Base-by-base conservation (phyloP, 2,113 vertebrate species). In the Neoarius graeffei region DNA sequence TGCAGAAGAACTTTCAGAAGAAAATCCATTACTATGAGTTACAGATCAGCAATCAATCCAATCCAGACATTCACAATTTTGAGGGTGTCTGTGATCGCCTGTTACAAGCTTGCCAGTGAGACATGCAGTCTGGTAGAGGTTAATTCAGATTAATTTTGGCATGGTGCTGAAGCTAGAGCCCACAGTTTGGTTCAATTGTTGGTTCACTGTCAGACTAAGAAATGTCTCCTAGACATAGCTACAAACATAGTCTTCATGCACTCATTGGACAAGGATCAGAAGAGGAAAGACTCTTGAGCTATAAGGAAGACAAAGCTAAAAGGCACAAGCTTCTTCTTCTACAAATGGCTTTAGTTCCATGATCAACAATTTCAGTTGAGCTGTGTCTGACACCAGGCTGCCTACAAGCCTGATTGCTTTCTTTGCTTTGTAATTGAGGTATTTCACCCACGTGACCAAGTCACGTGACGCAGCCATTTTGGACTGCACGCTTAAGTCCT, bases 141-240 rank as follows among this genome's bases (percentile, higher is more conserved):
- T 77, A 77, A 77, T 77, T 77, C 48, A 77, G 74, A 77, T 77
- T 77, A 25, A 77, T 77, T 77, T 77, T 8, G 5, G 11, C 4
- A 50, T 25, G 74, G 48, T 52, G 10, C 48, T 52, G 23, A 52
- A 52, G 48, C 48, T 23, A 54, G 20, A 77, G 15, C 23, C 35
- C 35, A 35, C 35, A 35, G 35, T 35, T 76, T 50, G 42, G 20
- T 76, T 76, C 73, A 76, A 25, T 50, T 76, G 20, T 77, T 77
- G 42, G 73, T 77, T 77, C 48, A 25, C 74, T 77, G 20, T 52
- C 48, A 77, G 23, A 77, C 23, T 52, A 10, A 76, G 30, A 25
- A 76, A 76, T 76, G 9, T 25, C 71, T 74, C 20, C 73, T 11
- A 50, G 20, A 76, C 42, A 6, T 76, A 20, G 73, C 8, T 50